Base-by-base conservation (phyloP, 2,888 invertebrate genomes). In the Andrena camellia region DNA sequence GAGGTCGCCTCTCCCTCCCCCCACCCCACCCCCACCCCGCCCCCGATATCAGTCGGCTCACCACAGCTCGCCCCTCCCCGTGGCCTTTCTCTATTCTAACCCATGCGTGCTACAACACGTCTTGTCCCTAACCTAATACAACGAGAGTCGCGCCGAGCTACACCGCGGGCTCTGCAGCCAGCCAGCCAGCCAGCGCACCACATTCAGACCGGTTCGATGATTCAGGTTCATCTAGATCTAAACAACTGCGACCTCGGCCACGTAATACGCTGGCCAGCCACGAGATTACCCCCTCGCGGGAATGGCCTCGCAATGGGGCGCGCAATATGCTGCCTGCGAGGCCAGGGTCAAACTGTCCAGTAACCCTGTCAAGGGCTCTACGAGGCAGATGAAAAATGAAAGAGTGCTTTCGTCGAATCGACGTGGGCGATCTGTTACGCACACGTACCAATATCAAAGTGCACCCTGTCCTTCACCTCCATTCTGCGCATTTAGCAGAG, bases 111-210 rank as follows among this genome's bases (percentile, higher is more conserved):
- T 89, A 87, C 87, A 91, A 86, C 88, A 78, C 86, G 86, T 86
- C 87, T 87, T 87, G 91, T 90, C 91, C 93, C 93, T 92, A 92
- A 93, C 93, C 93, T 92, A 90, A 92, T 92, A 90, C 92, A 93
- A 93, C 92, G 86, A 90, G 90, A 90, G 84, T 86, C 84, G 88
- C 79, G 88, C 89, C 88, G 89, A 89, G 91, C 88, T 85, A 86
- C 81, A 83, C 85, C 86, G 76, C 86, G 83, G 70, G 72, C 78
- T 77, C 4, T 23, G 8, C 42, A 42, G 42, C 42, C 6, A 26
- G 31, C 66, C 54, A 72, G 79, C 69, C 68, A 72, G 75, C 70
- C 78, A 20, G 81, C 83, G 85, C 83, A 71, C 71, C 74, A 83
- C 81, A 81, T 84, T 75, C 84, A 72, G 91, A 93, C 93, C 92